Percentiles rank a stretch among this genome's conserved stretches.
Conservation (phyloP, 2,797 vertebrate genomes). For the Liparis tanakae region DNA sequence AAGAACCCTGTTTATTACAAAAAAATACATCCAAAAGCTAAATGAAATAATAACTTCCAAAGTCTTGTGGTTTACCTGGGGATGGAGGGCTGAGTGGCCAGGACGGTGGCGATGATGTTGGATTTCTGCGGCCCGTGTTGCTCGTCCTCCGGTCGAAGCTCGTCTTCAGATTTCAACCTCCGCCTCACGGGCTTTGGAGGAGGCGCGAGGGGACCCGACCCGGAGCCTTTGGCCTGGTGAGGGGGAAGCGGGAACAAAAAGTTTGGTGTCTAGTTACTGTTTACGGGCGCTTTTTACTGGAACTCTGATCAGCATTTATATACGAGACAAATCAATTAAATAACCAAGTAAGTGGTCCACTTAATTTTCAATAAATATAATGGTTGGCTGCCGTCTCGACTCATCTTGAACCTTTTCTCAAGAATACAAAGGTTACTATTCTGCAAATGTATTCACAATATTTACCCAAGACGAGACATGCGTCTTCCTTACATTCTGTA, state of each 20-base stretch:
- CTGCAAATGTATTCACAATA: neutral
- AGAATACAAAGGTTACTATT: neutral
- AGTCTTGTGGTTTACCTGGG: conserved; percentile 85
- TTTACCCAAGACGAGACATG: neutral
- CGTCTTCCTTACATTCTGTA: neutral
- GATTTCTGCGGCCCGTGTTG: conserved; percentile 91
- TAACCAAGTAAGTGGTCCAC: neutral
- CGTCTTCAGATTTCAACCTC: conserved; percentile 98
- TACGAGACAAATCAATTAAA: neutral
- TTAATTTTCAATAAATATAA: neutral
- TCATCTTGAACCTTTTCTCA: neutral
- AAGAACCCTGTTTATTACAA: no score
- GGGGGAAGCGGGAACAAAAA: neutral
- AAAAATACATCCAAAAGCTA: neutral
- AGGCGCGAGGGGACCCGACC: conserved; percentile 90
- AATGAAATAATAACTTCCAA: neutral
- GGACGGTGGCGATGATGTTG: conserved; percentile 88
- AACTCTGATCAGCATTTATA: neutral
- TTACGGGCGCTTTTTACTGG: neutral
- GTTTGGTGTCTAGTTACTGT: neutral
- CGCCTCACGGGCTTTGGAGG: conserved; percentile 96
- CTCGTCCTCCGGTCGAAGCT: conserved; percentile 94
- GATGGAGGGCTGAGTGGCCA: conserved; percentile 94
- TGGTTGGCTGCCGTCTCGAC: neutral
- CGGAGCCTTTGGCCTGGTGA: conserved; percentile 87